Conservation (phyloP, 2,113 vertebrate species). For the Gymnarchus niloticus region DNA sequence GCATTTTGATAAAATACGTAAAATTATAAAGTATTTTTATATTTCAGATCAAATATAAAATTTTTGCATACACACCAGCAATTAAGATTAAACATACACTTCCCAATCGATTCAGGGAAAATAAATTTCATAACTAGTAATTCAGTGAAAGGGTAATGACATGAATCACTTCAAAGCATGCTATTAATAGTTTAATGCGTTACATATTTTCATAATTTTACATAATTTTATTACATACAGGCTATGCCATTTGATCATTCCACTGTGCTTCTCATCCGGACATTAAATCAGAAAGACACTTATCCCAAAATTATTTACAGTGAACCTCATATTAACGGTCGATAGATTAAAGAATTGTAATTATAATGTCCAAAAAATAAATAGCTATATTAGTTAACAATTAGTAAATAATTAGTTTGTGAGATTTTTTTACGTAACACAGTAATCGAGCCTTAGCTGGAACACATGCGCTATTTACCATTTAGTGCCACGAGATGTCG, state of each 20-base stretch:
- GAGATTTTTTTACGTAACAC: not conserved
- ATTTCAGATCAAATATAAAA: not conserved
- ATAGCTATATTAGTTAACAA: too few relatives aligned
- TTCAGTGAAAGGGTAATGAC: not conserved
- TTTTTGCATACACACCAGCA: not conserved
- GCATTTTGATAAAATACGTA: not conserved
- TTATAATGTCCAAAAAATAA: not conserved
- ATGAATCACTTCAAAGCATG: not conserved
- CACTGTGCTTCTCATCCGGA: not conserved
- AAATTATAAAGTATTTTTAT: not conserved
- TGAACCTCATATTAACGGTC: not conserved
- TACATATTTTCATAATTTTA: not conserved
- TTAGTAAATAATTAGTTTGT: not conserved
- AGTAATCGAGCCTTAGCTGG: not conserved
- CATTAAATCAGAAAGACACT: not conserved
- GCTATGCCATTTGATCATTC: not conserved
- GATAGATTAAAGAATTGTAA: not conserved
- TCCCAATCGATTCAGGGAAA: too few relatives aligned
- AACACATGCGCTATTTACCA: not conserved
- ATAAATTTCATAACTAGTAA: too few relatives aligned
- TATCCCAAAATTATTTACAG: not conserved
- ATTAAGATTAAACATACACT: not conserved
- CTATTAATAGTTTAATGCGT: not conserved
- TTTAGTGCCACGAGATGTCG: constrained; percentile 20
- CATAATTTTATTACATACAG: not conserved